Percentiles rank a stretch among this genome's conserved stretches.
Conservation (phyloP, 2,797 vertebrate species). For the Decapterus maruadsi region DNA sequence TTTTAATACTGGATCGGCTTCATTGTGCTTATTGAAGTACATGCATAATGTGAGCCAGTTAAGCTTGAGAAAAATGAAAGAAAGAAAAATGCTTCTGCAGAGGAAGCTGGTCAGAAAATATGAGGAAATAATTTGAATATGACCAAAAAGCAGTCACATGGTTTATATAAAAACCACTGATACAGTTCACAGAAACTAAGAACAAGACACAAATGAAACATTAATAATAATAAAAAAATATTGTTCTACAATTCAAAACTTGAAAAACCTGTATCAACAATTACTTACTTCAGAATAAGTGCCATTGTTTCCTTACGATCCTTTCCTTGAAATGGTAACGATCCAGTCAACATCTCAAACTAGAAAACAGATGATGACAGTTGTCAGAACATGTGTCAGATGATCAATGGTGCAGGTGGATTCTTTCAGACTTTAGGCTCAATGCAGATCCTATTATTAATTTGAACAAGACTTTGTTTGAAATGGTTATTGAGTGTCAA, state of each 20-base stretch:
- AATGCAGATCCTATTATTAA: background rate
- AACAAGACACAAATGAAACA: background rate
- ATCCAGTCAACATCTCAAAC: slow-evolving; percentile 99
- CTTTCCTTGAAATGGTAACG: slow-evolving; percentile 97
- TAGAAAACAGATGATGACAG: slow-evolving; percentile 70
- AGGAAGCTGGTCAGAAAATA: background rate
- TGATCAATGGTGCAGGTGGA: background rate
- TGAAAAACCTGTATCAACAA: background rate
- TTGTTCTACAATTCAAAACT: background rate
- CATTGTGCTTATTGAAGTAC: background rate
- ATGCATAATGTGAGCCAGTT: background rate
- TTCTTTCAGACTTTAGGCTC: background rate
- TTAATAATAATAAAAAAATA: background rate
- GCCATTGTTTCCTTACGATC: slow-evolving; percentile 99
- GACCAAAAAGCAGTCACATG: background rate
- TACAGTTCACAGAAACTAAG: background rate
- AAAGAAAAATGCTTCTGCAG: background rate
- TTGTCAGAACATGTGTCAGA: slow-evolving; percentile 15
- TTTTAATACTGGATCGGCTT: background rate
- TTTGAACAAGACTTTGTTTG: background rate
- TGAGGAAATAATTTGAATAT: background rate
- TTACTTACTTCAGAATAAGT: slow-evolving; percentile 95
- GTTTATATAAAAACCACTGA: background rate
- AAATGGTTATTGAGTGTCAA: background rate
- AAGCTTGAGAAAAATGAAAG: background rate